These are phyloP conservation scores for Felis chaus DNA, from an alignment of 2,113 vertebrate species.

Conservation along the genomic window DNA sequence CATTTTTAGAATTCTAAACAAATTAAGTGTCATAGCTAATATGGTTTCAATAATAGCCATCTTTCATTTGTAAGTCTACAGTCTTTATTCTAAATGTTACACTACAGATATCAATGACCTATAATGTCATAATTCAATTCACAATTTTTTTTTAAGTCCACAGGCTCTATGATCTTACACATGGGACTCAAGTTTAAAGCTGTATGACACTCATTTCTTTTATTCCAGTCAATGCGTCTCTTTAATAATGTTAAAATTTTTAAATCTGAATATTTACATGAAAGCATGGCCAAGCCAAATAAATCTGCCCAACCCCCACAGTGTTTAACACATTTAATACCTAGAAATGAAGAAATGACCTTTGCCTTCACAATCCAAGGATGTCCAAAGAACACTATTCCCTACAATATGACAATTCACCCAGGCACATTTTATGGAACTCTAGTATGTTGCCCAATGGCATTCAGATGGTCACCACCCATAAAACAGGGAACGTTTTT, in stretches of 20 bases:
- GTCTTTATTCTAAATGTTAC: not conserved
- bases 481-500: not conserved
- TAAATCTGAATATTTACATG: not conserved
- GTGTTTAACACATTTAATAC: not conserved
- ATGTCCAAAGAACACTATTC: conserved; percentile 19
- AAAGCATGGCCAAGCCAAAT: not conserved
- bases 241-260: not conserved
- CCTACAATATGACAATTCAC: not conserved
- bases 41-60: not conserved
- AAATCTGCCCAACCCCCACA: not conserved
- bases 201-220: not conserved
- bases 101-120: not conserved
- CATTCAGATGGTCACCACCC: not conserved
- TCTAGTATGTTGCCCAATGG: not conserved
- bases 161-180: not conserved
- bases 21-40: not conserved
- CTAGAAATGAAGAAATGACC: not conserved
- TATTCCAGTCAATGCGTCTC: not conserved
- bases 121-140: not conserved
- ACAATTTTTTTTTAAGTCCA: not conserved
- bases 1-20: conserved; percentile 27
- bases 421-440: not conserved
- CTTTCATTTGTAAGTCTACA: not conserved
- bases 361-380: not conserved
- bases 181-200: not conserved